Evolutionary conservation across 2,888 invertebrate genomes (phyloP), one percentile per base, ranked within the genome.

Genomic region (Scrobipalpa costella): DNA sequence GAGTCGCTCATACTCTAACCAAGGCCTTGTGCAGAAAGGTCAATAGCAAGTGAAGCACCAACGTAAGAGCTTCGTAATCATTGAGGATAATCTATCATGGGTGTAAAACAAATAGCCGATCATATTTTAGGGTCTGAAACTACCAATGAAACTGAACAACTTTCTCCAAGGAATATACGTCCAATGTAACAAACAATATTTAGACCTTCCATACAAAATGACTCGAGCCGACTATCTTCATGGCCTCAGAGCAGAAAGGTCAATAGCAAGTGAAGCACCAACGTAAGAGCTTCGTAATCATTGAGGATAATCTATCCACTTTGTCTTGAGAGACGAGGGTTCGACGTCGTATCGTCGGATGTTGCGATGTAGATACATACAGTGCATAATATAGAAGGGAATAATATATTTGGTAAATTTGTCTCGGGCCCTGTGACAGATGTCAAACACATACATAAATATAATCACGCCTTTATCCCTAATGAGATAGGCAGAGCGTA

Each of bases 261-360:
- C 44, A 44, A 40, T 40, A 44, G 15, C 44, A 44, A 5, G 1
- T 27, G 27, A 27, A 40, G 40, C 40, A 13, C 40, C 40, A 40
- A 44, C 5, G 40, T 40, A 13, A 44, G 44, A 44, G 44, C 44
- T 44, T 15, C 15, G 44, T 44, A 15, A 44, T 44, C 44, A 44
- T 44, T 15, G 44, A n/a, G 44, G 44, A 44, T 44, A 44, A 44
- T 44, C 44, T 44, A 44, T 44, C 44, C 44, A 44, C 44, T 44
- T 44, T 44, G 44, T 44, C 44, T 44, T n/a, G 7, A 7, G 3
- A 15, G 44, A 44, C 44, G 44, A 44, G 44, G 44, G 44, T 44
- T 44, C 44, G 44, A 44, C 44, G 44, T n/a, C 44, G 44, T 44
- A 44, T 44, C 44, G 44, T n/a, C 5, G 44, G 44, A 44, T 44